phyloP scores from a whole-genome alignment of 2,113 vertebrate species.

The Sinosuthora webbiana region DNA sequence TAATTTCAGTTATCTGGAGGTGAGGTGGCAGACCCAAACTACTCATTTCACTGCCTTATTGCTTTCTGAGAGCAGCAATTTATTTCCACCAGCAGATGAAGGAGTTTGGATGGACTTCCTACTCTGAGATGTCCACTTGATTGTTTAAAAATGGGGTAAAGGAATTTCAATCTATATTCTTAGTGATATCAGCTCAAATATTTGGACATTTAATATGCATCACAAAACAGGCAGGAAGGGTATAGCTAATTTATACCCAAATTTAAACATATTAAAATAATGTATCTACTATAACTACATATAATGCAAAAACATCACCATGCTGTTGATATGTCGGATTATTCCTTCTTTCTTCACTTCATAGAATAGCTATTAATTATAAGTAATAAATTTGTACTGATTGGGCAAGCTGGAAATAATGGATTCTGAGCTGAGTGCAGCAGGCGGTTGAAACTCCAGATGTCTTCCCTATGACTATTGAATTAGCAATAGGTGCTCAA shows the following conservation, averaged over 20 bases:
- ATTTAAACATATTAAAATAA: neutral
- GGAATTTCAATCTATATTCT: neutral
- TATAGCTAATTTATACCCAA: neutral
- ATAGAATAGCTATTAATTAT: neutral
- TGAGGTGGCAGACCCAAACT: neutral
- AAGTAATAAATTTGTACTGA: neutral
- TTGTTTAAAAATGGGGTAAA: neutral
- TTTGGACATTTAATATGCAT: neutral
- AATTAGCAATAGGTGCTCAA: neutral
- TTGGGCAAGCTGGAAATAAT: neutral
- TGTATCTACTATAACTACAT: accelerated
- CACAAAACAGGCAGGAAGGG: neutral
- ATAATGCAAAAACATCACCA: neutral
- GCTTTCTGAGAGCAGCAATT: neutral
- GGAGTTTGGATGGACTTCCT: neutral
- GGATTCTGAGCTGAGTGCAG: neutral
- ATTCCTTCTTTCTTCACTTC: neutral
- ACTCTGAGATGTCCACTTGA: neutral
- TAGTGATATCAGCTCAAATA: neutral
- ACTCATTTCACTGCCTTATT: neutral
- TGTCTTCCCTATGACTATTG: neutral
- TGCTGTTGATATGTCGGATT: neutral
- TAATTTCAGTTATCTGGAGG: neutral
- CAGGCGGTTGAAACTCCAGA: neutral
- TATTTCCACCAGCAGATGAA: neutral